Evolutionary conservation across 2,888 invertebrate species (phyloP), one percentile per base, ranked within the genome.

Genomic region (Malacosoma neustria): DNA sequence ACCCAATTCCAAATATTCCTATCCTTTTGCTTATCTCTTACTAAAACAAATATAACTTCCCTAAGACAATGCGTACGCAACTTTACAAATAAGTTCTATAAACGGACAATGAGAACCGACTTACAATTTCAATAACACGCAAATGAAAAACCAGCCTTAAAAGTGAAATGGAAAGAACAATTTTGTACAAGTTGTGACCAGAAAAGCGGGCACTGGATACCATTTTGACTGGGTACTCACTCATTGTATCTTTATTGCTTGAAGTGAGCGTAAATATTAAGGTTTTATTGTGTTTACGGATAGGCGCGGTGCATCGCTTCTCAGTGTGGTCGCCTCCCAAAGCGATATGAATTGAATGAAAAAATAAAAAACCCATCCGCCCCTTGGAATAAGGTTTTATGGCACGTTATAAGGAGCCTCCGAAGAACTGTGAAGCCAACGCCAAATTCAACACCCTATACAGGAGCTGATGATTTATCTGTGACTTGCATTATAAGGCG

Each of bases 201-300:
- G 51, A 62, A 68, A 64, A 64, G 45, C 54, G 56, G 55, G 58
- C 61, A 22, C 22, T 22, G 22, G 22, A 22, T 22, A 22, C 59
- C 44, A 62, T 66, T 72, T 72, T 73, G 67, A 73, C 68, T 50
- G 40, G 61, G 72, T 73, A 74, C 72, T 71, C 54, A 61, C 67
- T 75, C 67, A 76, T 79, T 79, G 76, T 75, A 68, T 67, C 63
- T 80, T 76, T 77, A 81, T 79, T 73, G 72, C 70, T 69, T 51
- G 57, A 60, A 73, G 72, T 65, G 61, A 75, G 64, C 72, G 74
- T 82, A 77, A 82, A 82, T 84, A 82, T 74, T 65, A 71, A 66
- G 42, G 64, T 76, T 84, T 82, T 81, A 82, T 84, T 81, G 68
- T 82, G 72, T 84, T 82, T 80, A 76, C 73, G 65, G 64, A 76